phyloP scores from a whole-genome alignment of 2,113 vertebrate species.

The Cisticola juncidis region DNA sequence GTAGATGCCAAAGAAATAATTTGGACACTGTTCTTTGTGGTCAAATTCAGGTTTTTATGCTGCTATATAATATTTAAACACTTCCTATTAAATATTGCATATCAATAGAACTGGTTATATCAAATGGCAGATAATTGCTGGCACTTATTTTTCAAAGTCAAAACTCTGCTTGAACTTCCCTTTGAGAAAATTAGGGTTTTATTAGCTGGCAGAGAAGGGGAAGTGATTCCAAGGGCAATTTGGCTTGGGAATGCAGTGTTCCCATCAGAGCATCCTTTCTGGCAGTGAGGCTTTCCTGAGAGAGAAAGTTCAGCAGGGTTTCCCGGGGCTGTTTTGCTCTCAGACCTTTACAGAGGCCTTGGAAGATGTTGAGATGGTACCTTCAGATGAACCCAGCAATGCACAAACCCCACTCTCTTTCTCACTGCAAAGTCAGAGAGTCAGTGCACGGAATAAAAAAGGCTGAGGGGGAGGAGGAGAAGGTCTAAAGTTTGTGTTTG shows the following conservation, averaged over 20 bases:
- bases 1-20: neutral
- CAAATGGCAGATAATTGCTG: neutral
- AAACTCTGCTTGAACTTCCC: neutral
- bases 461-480: neutral
- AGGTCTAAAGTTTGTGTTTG: neutral
- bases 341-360: neutral
- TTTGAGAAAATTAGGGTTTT: neutral
- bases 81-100: neutral
- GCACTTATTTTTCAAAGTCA: slow-evolving; percentile 17
- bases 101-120: neutral
- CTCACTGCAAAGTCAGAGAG: neutral
- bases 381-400: neutral
- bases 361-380: neutral
- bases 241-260: neutral
- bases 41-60: neutral
- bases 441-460: neutral
- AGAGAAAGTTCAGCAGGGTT: neutral
- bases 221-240: slow-evolving; percentile 17
- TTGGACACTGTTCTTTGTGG: neutral
- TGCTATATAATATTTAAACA: neutral
- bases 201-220: slow-evolving; percentile 1
- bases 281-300: neutral
- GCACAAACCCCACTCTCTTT: neutral
- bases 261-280: neutral
- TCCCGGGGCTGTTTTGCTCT: neutral